phyloP scores from a whole-genome alignment of 2,113 vertebrate species.

The Ciconia maguari region DNA sequence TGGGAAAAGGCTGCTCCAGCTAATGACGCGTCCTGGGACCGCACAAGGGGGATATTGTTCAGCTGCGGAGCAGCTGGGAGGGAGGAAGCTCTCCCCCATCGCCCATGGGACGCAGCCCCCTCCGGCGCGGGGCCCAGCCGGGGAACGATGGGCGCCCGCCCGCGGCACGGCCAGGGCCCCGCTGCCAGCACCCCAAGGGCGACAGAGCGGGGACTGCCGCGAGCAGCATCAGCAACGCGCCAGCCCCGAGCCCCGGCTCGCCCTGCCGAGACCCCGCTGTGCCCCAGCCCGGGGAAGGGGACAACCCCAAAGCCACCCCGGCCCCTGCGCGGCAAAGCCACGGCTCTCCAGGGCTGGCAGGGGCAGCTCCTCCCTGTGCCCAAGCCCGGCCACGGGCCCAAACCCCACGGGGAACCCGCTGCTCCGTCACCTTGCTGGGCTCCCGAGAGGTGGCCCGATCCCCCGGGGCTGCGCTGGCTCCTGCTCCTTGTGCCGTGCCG shows the following conservation, averaged over 20 bases:
- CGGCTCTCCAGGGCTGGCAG: too few relatives aligned
- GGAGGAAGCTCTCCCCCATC: not conserved
- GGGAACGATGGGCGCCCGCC: not conserved
- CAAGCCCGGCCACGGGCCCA: not conserved
- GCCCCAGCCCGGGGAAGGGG: not conserved
- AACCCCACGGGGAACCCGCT: not conserved
- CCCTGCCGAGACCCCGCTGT: not conserved
- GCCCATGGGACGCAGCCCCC: not conserved
- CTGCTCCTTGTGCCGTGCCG: rapidly evolving
- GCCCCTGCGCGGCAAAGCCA: not conserved
- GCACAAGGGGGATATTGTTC: conserved; percentile 30
- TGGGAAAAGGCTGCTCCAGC: not conserved
- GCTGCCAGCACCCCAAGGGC: not conserved
- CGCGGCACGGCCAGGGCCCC: rapidly evolving
- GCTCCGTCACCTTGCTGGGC: not conserved
- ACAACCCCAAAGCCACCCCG: not conserved
- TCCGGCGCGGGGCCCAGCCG: not conserved
- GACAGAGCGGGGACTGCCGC: too few relatives aligned
- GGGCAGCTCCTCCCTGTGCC: not conserved
- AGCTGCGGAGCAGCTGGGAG: not conserved
- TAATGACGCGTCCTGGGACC: not conserved
- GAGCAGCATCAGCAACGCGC: not conserved
- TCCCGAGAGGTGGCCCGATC: not conserved
- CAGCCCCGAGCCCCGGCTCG: rapidly evolving
- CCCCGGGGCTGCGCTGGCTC: not conserved